phyloP scores from a whole-genome alignment of 2,797 vertebrate species.

The Threskiornis aethiopicus region DNA sequence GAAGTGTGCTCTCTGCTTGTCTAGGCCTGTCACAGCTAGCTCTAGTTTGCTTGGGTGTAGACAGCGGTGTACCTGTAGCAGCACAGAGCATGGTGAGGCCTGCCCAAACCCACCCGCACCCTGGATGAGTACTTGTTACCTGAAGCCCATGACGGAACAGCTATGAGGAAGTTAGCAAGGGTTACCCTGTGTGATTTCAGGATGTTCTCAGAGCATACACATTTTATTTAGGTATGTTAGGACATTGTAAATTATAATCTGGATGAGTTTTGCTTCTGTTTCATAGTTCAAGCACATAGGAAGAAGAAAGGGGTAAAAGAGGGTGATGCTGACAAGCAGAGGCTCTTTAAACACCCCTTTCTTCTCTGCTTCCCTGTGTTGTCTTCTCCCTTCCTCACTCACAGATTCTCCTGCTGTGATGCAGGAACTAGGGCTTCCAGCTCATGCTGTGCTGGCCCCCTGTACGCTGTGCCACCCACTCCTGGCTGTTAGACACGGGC shows the following conservation, averaged over 20 bases:
- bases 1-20: not conserved
- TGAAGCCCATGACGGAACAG: not conserved
- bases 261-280: not conserved
- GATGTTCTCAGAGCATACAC: not conserved
- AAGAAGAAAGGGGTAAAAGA: not conserved
- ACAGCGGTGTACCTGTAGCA: not conserved
- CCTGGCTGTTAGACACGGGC: not conserved
- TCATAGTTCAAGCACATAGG: not conserved
- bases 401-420: not conserved
- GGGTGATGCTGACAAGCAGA: not conserved
- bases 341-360: not conserved
- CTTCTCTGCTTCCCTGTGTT: not conserved
- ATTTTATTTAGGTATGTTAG: not conserved
- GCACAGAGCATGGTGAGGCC: not conserved
- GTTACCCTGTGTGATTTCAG: not conserved
- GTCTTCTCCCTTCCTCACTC: not conserved
- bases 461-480: not conserved
- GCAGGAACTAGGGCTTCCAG: constrained; percentile 21
- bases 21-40: not conserved
- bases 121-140: not conserved
- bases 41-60: not conserved
- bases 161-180: not conserved
- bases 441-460: not conserved
- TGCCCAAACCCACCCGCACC: not conserved
- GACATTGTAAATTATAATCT: not conserved